Evolutionary conservation across 2,888 invertebrate species (phyloP).

Genomic region (Perithous albicinctus): DNA sequence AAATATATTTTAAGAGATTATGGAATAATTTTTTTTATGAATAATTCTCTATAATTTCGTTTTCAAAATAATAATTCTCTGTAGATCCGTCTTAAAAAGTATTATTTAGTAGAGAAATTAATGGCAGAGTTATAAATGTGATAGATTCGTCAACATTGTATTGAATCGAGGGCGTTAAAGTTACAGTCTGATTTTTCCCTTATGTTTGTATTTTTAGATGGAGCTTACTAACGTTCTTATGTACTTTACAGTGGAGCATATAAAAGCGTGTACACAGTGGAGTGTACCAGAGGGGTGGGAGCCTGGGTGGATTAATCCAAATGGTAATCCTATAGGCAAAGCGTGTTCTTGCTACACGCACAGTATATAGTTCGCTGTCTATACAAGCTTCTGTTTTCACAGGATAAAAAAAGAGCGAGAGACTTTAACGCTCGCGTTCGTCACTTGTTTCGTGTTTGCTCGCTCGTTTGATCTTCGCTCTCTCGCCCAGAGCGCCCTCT

Average conservation of each 20-base stretch:
- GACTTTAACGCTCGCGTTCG: slow-evolving; percentile 73
- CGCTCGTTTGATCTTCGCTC: slow-evolving; percentile 83
- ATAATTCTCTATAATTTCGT: no score
- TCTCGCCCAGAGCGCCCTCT: slow-evolving; percentile 20
- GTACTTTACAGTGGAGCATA: slow-evolving; percentile 48
- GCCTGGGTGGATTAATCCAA: slow-evolving; percentile 80
- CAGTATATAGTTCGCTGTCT: background rate
- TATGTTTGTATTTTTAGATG: slow-evolving; percentile 77
- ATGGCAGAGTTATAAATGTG: no score
- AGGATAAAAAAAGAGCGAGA: slow-evolving; percentile 72
- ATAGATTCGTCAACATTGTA: slow-evolving; percentile 10
- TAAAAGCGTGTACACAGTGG: slow-evolving; percentile 45
- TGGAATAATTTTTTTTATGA: no score
- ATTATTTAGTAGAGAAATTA: no score
- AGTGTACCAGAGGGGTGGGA: slow-evolving; percentile 70
- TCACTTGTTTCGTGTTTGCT: slow-evolving; percentile 84
- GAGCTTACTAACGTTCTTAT: slow-evolving; percentile 53
- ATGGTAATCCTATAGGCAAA: slow-evolving; percentile 84
- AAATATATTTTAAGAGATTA: no score
- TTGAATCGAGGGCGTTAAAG: slow-evolving; percentile 72
- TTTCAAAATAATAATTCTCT: no score
- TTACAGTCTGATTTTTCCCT: slow-evolving; percentile 75
- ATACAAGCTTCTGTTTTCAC: slow-evolving; percentile 79
- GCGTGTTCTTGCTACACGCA: slow-evolving; percentile 63
- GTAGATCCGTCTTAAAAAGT: no score